Conservation (phyloP, 1,140 invertebrate species). For the Littorina saxatilis region DNA sequence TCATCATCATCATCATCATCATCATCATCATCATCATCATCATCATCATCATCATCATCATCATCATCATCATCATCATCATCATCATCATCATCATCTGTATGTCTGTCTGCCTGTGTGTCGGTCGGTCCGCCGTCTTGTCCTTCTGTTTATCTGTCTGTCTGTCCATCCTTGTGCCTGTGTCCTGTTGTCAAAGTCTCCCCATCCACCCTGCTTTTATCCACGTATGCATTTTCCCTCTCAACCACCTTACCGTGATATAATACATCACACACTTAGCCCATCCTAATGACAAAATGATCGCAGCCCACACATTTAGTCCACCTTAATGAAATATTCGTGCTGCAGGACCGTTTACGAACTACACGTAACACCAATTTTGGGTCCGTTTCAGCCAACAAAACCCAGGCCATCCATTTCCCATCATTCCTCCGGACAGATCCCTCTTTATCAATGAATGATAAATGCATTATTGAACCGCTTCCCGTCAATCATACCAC, state of each 20-base stretch:
- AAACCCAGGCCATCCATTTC: too few relatives aligned
- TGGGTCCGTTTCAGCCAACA: too few relatives aligned
- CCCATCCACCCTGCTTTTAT: neutral
- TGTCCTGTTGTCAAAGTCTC: neutral
- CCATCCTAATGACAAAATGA: neutral
- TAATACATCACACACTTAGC: too few relatives aligned
- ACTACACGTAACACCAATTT: too few relatives aligned
- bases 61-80: neutral
- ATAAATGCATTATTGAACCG: too few relatives aligned
- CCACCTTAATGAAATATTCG: too few relatives aligned
- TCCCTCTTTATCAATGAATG: too few relatives aligned
- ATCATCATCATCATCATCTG: neutral
- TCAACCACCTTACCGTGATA: too few relatives aligned
- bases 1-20: neutral
- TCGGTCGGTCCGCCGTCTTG: neutral
- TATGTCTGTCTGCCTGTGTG: neutral
- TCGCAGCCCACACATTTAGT: neutral
- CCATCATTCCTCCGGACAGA: too few relatives aligned
- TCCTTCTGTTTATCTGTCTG: neutral
- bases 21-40: neutral
- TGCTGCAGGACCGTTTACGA: too few relatives aligned
- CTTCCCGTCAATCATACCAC: too few relatives aligned
- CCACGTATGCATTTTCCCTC: neutral
- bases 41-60: too few relatives aligned
- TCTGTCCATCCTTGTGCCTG: neutral